Percentiles rank a stretch among this genome's conserved stretches.
Conservation (phyloP, 2,113 vertebrate genomes). For the Alces alces region DNA sequence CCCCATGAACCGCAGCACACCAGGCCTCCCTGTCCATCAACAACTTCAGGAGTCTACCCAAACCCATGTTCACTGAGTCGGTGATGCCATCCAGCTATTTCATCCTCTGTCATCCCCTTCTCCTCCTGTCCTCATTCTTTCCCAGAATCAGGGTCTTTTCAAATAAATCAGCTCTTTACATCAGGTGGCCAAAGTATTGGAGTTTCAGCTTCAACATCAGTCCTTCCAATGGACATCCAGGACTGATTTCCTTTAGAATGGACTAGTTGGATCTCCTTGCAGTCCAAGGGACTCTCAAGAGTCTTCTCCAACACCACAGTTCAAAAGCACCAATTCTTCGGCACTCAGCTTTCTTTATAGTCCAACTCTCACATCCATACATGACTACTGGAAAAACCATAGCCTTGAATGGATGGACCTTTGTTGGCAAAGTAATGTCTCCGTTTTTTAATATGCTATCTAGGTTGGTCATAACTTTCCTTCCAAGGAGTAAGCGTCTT, state of each 20-base stretch:
- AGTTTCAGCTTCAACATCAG: not conserved
- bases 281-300: not conserved
- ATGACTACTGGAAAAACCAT: not conserved
- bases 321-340: not conserved
- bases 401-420: not conserved
- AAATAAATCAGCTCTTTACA: accelerated
- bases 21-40: not conserved
- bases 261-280: not conserved
- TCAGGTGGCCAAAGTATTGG: not conserved
- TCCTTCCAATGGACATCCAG: not conserved
- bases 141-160: not conserved
- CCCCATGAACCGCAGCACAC: accelerated
- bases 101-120: not conserved
- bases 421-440: not conserved
- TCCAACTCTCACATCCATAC: not conserved
- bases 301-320: not conserved
- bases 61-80: accelerated
- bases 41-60: not conserved
- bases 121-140: not conserved
- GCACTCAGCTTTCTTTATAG: not conserved
- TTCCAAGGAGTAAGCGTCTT: accelerated
- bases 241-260: not conserved
- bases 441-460: not conserved
- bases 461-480: not conserved
- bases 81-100: not conserved